Evolutionary conservation across 1,140 invertebrate species (phyloP).

Genomic region (Eurosta solidaginis): DNA sequence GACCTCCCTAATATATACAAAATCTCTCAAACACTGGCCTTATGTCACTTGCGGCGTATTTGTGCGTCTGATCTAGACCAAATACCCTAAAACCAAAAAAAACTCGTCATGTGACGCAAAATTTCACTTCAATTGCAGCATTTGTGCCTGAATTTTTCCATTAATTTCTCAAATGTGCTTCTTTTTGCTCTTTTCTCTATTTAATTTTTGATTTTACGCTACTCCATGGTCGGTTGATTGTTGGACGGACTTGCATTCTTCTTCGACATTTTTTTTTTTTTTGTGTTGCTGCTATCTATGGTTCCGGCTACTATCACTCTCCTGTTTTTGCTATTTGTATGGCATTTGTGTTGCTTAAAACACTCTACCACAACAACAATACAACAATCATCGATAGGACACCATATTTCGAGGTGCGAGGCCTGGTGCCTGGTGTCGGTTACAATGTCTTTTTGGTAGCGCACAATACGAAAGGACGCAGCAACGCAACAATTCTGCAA

Average conservation of each 20-base stretch:
- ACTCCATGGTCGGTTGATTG: slow-evolving; percentile 1
- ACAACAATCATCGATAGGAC: slow-evolving; percentile 42
- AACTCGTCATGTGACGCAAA: neutral
- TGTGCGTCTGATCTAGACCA: neutral
- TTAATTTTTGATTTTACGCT: slow-evolving; percentile 11
- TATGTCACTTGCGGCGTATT: neutral
- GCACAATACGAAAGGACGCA: slow-evolving; percentile 74
- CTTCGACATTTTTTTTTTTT: neutral
- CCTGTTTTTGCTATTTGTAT: neutral
- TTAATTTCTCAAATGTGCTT: neutral
- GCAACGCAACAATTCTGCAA: slow-evolving; percentile 67
- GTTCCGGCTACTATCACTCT: neutral
- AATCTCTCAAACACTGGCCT: too few relatives aligned
- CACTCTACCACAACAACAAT: neutral
- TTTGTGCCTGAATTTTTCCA: neutral
- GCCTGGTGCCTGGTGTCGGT: slow-evolving; percentile 69
- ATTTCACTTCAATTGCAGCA: slow-evolving; percentile 24
- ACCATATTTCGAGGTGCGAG: slow-evolving; percentile 69
- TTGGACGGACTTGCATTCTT: neutral
- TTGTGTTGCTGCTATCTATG: neutral
- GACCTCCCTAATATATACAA: too few relatives aligned
- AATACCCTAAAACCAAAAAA: neutral
- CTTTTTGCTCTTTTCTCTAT: neutral
- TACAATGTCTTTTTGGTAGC: slow-evolving; percentile 74
- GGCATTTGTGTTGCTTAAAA: neutral